These are phyloP conservation scores for Pygmarrhopalites habei DNA, from an alignment of 1,140 invertebrate species.

Conservation along the genomic window DNA sequence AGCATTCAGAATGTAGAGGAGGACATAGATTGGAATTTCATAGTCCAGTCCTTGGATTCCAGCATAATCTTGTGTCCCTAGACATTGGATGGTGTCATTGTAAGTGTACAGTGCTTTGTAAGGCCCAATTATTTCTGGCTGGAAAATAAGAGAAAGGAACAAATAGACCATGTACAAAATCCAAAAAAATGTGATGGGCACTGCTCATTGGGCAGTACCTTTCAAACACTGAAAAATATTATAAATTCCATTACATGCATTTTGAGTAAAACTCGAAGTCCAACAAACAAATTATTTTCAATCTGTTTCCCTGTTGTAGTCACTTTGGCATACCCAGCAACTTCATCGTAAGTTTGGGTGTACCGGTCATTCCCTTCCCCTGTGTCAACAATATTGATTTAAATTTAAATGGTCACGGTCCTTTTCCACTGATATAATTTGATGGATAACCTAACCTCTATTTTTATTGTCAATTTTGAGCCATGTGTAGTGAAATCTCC, in stretches of 20 bases:
- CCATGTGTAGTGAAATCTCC: slow-evolving; percentile 6
- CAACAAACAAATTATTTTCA: slow-evolving; percentile 10
- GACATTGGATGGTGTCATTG: neutral
- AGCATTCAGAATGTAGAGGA: slow-evolving; percentile 19
- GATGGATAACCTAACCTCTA: neutral
- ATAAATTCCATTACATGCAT: neutral
- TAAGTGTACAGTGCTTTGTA: neutral
- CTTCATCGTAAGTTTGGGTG: neutral
- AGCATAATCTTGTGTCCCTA: neutral
- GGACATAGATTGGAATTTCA: slow-evolving; percentile 18
- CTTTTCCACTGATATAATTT: neutral
- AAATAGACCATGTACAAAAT: too few relatives aligned
- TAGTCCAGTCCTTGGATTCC: slow-evolving; percentile 1
- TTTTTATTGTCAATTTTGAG: neutral
- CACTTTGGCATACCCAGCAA: neutral
- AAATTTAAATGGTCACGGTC: neutral
- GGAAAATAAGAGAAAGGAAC: neutral
- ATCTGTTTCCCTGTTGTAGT: neutral
- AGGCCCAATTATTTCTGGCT: neutral
- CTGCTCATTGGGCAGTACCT: neutral
- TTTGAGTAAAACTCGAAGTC: slow-evolving; percentile 8
- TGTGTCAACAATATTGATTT: neutral
- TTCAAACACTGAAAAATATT: neutral
- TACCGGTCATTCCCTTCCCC: neutral
- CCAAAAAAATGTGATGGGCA: too few relatives aligned